phyloP scores from a whole-genome alignment of 2,888 invertebrate species.

The Dione vanillae region DNA sequence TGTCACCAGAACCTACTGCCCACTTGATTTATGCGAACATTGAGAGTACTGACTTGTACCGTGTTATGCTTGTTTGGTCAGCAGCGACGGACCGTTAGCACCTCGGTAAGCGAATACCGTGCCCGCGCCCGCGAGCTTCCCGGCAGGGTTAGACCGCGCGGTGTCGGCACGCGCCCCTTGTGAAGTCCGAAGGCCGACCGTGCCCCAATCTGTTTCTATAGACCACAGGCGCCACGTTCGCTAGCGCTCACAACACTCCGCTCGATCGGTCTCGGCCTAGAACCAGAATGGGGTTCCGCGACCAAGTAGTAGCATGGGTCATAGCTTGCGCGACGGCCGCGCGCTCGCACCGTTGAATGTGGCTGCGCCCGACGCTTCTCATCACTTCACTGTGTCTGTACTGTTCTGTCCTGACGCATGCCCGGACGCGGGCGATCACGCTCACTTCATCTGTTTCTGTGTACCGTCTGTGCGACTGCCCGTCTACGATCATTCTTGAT shows the following conservation, averaged over 20 bases:
- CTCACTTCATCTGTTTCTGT: conserved; percentile 83
- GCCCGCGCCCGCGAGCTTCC: conserved; percentile 70
- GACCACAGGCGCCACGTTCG: conserved; percentile 44
- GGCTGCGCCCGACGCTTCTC: conserved; percentile 84
- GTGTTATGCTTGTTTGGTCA: conserved; percentile 83
- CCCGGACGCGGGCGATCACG: conserved; percentile 82
- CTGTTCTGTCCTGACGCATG: conserved; percentile 83
- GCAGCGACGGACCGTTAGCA: conserved; percentile 83
- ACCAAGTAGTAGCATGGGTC: conserved; percentile 83
- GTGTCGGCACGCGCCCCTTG: conserved; percentile 78
- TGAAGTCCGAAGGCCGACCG: conserved; percentile 79
- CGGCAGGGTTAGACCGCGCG: conserved; percentile 67
- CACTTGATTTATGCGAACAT: conserved; percentile 67
- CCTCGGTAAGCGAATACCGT: conserved; percentile 80
- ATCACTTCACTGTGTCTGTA: conserved; percentile 84
- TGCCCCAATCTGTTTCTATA: conserved; percentile 49
- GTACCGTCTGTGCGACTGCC: conserved; percentile 79
- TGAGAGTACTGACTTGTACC: conserved; percentile 81
- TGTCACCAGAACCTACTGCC: conserved; percentile 50
- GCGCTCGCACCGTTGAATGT: conserved; percentile 83
- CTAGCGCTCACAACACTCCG: conserved; percentile 40
- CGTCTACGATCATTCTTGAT: conserved; percentile 79
- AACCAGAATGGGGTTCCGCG: conserved; percentile 56
- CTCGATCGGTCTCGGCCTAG: conserved; percentile 47
- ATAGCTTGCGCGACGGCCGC: conserved; percentile 83